Evolutionary conservation across 2,797 vertebrate species (phyloP).

Genomic region (Ctenosaura bakeri): DNA sequence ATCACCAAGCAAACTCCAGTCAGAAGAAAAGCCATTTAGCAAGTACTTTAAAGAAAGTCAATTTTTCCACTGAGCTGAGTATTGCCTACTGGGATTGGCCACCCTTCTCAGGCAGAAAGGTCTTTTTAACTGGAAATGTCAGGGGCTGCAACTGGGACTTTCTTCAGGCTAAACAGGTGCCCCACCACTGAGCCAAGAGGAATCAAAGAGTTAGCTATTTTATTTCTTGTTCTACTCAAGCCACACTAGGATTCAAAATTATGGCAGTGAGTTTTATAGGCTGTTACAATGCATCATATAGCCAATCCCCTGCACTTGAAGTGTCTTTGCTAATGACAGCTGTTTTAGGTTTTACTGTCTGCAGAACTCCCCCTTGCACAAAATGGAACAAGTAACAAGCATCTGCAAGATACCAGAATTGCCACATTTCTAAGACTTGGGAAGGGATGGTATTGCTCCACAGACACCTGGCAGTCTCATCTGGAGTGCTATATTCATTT

Average conservation of each 20-base stretch:
- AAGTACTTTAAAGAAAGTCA: neutral
- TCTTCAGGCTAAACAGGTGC: neutral
- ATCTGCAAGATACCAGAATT: slow-evolving; percentile 63
- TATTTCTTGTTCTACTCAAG: neutral
- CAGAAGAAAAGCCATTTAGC: too few species aligned
- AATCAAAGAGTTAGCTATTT: neutral
- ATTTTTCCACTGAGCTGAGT: neutral
- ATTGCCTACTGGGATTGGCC: neutral
- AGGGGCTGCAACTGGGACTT: neutral
- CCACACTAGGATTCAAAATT: slow-evolving; percentile 35
- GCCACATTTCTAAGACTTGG: neutral
- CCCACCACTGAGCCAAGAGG: neutral
- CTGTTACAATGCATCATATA: slow-evolving; percentile 49
- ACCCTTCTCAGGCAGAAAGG: neutral
- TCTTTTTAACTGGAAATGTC: neutral
- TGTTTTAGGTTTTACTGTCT: slow-evolving; percentile 70
- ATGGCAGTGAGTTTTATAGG: slow-evolving; percentile 46
- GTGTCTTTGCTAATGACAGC: slow-evolving; percentile 73
- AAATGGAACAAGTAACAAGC: slow-evolving; percentile 69
- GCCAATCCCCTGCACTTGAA: slow-evolving; percentile 73
- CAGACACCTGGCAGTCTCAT: neutral
- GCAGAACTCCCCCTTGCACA: slow-evolving; percentile 66
- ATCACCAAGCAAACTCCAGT: too few species aligned
- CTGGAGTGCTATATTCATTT: neutral
- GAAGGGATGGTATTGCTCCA: neutral